Conservation (phyloP, 2,113 vertebrate species). For the Sander vitreus region DNA sequence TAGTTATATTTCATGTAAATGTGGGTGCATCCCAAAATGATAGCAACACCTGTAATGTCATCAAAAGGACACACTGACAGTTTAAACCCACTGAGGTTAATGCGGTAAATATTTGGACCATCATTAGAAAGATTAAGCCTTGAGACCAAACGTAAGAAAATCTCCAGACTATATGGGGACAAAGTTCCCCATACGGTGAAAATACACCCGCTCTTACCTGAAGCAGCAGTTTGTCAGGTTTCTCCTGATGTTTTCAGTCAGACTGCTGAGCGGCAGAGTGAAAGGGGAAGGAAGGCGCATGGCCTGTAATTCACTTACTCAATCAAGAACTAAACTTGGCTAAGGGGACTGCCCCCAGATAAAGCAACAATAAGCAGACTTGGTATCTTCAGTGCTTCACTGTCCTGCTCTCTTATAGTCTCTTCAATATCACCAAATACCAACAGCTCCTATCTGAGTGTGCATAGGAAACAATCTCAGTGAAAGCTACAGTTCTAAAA, state of each 20-base stretch:
- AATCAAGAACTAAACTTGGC: constrained; percentile 55
- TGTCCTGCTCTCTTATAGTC: not conserved
- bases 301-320: constrained; percentile 56
- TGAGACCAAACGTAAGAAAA: not conserved
- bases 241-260: not conserved
- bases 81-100: not conserved
- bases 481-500: not conserved
- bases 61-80: not conserved
- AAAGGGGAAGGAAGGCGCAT: constrained; percentile 58
- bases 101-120: not conserved
- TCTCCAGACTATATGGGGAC: not conserved
- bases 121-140: not conserved
- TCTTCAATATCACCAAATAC: not conserved
- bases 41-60: not conserved
- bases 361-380: not conserved
- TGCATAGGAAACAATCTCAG: no score
- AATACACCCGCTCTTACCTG: constrained; percentile 34
- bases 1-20: not conserved
- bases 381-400: not conserved
- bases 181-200: not conserved
- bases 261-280: constrained; percentile 26
- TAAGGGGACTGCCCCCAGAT: not conserved
- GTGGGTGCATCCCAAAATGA: not conserved
- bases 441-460: not conserved
- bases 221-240: constrained; percentile 15